Base-by-base conservation (phyloP, 2,888 invertebrate species). In the Drosophila atripex region DNA sequence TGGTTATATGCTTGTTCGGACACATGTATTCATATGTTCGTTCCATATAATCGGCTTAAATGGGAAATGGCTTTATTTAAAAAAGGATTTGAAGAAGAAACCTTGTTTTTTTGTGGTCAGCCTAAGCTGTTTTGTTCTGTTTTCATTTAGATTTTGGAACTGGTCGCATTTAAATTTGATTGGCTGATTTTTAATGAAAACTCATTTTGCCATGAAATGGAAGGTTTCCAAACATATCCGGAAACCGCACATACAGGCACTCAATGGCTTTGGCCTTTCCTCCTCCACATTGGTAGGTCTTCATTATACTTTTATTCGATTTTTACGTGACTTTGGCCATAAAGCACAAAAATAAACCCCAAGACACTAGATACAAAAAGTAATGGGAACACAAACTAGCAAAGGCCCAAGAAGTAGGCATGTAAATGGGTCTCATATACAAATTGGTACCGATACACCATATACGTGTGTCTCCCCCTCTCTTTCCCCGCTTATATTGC, bases 291-390 rank as follows among this genome's bases (percentile, higher is more conserved):
- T 53, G 45, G 45, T 43, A 45, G 45, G 64, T 46, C 77, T 77
- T 75, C 80, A 77, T 80, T 77, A 77, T 66, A 80, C 80, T 80
- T 77, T 80, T 77, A 77, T 77, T 77, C 68, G 77, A 77, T 72
- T 77, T 75, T 77, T 80, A 77, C 77, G 77, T 77, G 77, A 77
- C 77, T 77, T 56, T 75, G 59, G 77, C 75, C 47, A 77, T 77
- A 77, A 77, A 80, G 65, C 75, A 80, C 75, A 64, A 56, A 77
- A 77, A 77, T 79, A 77, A 71, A 72, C 72, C 61, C 75, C 75
- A 46, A 64, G 61, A 47, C 55, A 21, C 43, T 41, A 64, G 66
- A 56, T 58, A 51, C 47, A 57, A 47, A 59, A 61, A 75, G 52
- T 49, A 49, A 69, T 41, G 65, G 55, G 46, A 51, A 23, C 11